Percentiles rank a stretch among this genome's conserved stretches.
Conservation (phyloP, 2,888 invertebrate species). For the Protonemura montana region DNA sequence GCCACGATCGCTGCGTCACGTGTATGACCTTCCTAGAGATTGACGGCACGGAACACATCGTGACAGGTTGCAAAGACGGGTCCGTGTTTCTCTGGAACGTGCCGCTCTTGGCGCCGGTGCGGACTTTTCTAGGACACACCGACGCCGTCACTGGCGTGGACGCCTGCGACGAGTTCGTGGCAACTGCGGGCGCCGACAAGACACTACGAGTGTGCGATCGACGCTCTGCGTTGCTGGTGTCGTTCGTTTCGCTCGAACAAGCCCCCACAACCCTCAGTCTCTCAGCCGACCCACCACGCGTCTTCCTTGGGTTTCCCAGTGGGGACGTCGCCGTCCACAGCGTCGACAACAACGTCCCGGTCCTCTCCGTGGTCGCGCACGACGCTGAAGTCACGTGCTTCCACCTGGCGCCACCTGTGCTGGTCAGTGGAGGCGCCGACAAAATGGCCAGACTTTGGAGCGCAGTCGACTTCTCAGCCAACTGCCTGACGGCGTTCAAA, state of each 20-base stretch:
- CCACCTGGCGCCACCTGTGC: neutral
- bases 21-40: neutral
- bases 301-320: neutral
- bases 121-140: neutral
- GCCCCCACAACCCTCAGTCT: neutral
- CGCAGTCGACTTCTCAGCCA: neutral
- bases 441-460: neutral
- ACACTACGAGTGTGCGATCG: neutral
- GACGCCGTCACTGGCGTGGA: neutral
- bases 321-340: neutral
- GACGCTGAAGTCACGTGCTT: neutral
- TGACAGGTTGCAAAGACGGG: neutral
- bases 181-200: neutral
- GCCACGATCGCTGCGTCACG: neutral
- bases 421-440: neutral
- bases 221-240: neutral
- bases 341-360: neutral
- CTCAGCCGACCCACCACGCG: neutral
- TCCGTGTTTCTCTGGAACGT: neutral
- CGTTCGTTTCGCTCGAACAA: neutral
- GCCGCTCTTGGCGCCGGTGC: neutral
- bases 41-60: neutral
- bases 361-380: neutral
- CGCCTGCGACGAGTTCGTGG: neutral
- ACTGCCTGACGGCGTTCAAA: neutral